Base-by-base conservation (phyloP, 2,797 vertebrate genomes). In the Calcarius lapponicus region DNA sequence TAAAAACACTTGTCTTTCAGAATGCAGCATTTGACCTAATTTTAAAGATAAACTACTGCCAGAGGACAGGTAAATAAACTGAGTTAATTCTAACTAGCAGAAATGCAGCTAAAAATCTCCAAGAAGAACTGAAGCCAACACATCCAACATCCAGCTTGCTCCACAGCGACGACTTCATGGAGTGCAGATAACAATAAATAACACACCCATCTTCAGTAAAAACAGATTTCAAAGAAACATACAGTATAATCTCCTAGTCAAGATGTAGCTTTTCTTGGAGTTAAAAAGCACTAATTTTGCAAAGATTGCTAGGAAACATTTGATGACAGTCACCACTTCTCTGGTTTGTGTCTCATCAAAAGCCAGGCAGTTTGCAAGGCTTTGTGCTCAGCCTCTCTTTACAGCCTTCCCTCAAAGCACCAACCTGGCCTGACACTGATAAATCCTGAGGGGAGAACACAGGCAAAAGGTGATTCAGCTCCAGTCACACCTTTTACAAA, bases 271-370 rank as follows among this genome's bases (percentile, higher is more conserved):
- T 76, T 71, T 73, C 81, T 74, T 53, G 15, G 32, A 83, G 67
- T 60, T 40, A 22, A 86, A 83, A 82, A 69, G 5, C 54, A 80
- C 26, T 71, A 60, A 16, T 78, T 85, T 73, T 82, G 61, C 53
- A 76, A 91, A 76, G 83, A 80, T 54, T 82, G 78, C 83, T 84
- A 89, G 79, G 90, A 88, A 95, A 76, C 51, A 87, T 81, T 66
- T 87, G 65, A 76, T 79, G 45, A 60, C 64, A 70, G 83, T 40
- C 89, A 69, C 21, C 43, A 45, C 54, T 81, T 28, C 72, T 80
- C 83, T 92, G 88, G 84, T 88, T 92, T 92, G 57, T 50, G 82
- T 92, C 83, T 92, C 80, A 88, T 70, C 83, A 76, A 56, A 65
- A 85, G 91, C 26, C 67, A 53, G 71, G 84, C 90, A 62, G 80